phyloP scores from a whole-genome alignment of 2,888 invertebrate genomes.

The Cremastinae sp. region DNA sequence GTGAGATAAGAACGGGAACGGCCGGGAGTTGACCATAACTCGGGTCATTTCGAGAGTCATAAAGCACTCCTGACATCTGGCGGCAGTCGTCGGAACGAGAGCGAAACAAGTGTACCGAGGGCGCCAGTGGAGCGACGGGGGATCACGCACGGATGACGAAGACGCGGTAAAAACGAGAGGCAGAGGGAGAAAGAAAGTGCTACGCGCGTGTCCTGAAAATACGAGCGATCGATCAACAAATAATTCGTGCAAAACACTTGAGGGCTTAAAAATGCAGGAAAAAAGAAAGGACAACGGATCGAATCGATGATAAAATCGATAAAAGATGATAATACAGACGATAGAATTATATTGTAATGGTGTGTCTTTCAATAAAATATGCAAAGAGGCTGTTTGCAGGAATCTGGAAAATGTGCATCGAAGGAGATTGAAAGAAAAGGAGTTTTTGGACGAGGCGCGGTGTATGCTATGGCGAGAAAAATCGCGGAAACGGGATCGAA shows the following conservation, averaged over 20 bases:
- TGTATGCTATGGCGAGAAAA: constrained; percentile 31
- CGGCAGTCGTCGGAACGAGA: constrained; percentile 68
- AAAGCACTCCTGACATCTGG: constrained; percentile 77
- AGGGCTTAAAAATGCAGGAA: constrained; percentile 44
- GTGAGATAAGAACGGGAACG: constrained; percentile 65
- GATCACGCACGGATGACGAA: constrained; percentile 6
- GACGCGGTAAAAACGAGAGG: constrained; percentile 46
- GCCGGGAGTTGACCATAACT: constrained; percentile 65
- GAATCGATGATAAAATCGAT: constrained; percentile 4
- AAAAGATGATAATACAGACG: not conserved
- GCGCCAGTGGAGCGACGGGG: constrained; percentile 28
- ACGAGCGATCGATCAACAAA: constrained; percentile 78
- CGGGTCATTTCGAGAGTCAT: constrained; percentile 73
- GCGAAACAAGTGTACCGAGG: constrained; percentile 46
- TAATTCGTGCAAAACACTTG: constrained; percentile 66
- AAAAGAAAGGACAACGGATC: not conserved
- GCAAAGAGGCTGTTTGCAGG: not conserved
- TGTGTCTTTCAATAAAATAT: not conserved
- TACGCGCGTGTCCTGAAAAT: constrained; percentile 73
- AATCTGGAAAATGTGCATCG: not conserved
- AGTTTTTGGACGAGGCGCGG: constrained; percentile 17
- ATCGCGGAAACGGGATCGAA: constrained; percentile 56
- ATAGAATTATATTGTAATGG: not conserved
- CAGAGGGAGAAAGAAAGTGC: constrained; percentile 48
- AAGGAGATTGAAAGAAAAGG: constrained; percentile 18